Evolutionary conservation across 2,888 invertebrate species (phyloP).

Genomic region (Sussaba pulchella): DNA sequence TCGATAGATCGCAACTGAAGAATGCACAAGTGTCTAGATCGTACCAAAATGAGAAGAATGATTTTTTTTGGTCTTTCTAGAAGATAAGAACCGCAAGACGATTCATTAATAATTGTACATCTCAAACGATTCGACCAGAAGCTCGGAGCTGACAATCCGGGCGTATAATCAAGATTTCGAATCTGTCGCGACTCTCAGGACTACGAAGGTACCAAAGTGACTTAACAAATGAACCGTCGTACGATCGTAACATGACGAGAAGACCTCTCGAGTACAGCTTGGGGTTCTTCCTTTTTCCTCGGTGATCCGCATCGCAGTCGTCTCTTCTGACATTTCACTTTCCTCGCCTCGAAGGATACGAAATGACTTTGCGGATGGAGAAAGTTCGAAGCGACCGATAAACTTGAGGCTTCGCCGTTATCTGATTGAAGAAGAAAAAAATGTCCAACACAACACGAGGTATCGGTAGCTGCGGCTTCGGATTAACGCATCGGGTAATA

Average conservation of each 20-base stretch:
- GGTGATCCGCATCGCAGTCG: conserved; percentile 47
- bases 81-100: conserved; percentile 44
- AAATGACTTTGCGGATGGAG: conserved; percentile 61
- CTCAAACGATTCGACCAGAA: conserved; percentile 74
- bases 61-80: background rate
- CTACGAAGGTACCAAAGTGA: conserved; percentile 44
- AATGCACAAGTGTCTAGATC: conserved; percentile 39
- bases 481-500: conserved; percentile 24
- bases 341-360: conserved; percentile 35
- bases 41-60: conserved; percentile 6
- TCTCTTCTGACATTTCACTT: conserved; percentile 65
- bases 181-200: conserved; percentile 66
- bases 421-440: conserved; percentile 49
- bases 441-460: background rate
- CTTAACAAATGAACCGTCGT: conserved; percentile 58
- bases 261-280: conserved; percentile 17
- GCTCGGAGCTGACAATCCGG: conserved; percentile 65
- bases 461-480: conserved; percentile 1
- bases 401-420: conserved; percentile 38
- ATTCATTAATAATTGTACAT: conserved; percentile 76
- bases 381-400: conserved; percentile 42
- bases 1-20: conserved; percentile 44
- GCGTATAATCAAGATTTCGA: conserved; percentile 66
- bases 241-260: conserved; percentile 26
- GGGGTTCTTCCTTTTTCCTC: conserved; percentile 34